Evolutionary conservation across 2,113 vertebrate genomes (phyloP).

Genomic region (Gymnogyps californianus): DNA sequence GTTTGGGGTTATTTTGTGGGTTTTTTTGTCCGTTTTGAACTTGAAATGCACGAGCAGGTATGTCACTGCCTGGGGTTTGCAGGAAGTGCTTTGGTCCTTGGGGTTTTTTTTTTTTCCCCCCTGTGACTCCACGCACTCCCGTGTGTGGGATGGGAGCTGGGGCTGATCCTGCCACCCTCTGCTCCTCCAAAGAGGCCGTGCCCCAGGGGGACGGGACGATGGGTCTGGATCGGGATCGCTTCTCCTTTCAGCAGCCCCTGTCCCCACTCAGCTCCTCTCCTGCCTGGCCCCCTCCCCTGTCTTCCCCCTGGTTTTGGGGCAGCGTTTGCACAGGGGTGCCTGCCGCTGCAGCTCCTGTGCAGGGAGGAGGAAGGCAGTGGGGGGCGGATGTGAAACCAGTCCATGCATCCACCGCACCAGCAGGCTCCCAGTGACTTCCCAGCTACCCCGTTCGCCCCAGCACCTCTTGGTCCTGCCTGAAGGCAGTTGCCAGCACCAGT

Average conservation of each 20-base stretch:
- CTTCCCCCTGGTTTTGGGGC: neutral
- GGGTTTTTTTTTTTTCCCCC: fast-evolving
- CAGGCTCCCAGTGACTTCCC: neutral
- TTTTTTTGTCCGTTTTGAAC: neutral
- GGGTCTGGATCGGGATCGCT: neutral
- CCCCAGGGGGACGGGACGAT: fast-evolving
- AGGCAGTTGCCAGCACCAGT: neutral
- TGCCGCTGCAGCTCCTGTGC: fast-evolving
- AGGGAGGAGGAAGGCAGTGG: fast-evolving
- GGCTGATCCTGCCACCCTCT: neutral
- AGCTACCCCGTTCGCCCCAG: fast-evolving
- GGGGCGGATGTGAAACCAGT: neutral
- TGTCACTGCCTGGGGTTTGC: neutral
- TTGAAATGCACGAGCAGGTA: fast-evolving
- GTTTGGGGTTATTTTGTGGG: neutral
- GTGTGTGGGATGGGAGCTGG: neutral
- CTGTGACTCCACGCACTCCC: fast-evolving
- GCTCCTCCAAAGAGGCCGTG: neutral
- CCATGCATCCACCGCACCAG: fast-evolving
- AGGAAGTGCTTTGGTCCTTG: neutral
- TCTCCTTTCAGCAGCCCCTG: neutral
- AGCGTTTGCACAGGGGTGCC: fast-evolving
- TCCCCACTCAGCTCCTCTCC: neutral
- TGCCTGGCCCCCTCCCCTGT: neutral
- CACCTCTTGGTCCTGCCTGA: neutral